Conservation (phyloP, 1,140 invertebrate species). For the Planococcus citri region DNA sequence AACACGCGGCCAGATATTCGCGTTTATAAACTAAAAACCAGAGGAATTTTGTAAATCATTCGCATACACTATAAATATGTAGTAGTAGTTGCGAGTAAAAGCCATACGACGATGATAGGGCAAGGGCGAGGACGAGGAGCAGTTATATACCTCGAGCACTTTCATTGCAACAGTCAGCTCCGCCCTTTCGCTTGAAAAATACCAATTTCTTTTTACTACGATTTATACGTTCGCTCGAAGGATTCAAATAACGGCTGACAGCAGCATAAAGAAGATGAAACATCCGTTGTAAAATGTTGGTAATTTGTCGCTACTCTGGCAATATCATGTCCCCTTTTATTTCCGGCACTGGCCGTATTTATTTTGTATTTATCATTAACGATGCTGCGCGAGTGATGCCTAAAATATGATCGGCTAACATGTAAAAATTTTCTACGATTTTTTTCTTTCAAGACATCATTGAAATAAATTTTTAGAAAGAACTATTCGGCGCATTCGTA, state of each 20-base stretch:
- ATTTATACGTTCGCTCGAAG: constrained; percentile 1
- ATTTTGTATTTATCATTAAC: constrained; percentile 5
- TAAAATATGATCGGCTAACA: too few species aligned
- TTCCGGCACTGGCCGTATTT: background rate
- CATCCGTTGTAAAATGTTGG: background rate
- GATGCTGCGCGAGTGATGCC: background rate
- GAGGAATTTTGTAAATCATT: constrained; percentile 6
- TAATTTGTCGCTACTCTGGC: background rate
- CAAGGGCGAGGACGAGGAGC: too few species aligned
- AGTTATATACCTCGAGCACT: background rate
- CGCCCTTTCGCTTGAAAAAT: background rate
- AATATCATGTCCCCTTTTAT: background rate
- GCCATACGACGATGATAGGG: too few species aligned
- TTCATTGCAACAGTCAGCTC: background rate
- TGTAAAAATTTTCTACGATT: too few species aligned
- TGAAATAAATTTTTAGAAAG: too few species aligned
- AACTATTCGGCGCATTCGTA: too few species aligned
- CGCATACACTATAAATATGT: too few species aligned
- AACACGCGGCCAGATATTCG: background rate
- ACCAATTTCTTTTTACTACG: constrained; percentile 1
- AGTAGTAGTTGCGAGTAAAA: too few species aligned
- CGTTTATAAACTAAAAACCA: background rate
- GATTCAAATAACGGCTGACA: background rate
- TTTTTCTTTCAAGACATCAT: too few species aligned
- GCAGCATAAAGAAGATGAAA: constrained; percentile 1